Conservation (phyloP, 2,797 vertebrate species). For the Sebastes iracundus region DNA sequence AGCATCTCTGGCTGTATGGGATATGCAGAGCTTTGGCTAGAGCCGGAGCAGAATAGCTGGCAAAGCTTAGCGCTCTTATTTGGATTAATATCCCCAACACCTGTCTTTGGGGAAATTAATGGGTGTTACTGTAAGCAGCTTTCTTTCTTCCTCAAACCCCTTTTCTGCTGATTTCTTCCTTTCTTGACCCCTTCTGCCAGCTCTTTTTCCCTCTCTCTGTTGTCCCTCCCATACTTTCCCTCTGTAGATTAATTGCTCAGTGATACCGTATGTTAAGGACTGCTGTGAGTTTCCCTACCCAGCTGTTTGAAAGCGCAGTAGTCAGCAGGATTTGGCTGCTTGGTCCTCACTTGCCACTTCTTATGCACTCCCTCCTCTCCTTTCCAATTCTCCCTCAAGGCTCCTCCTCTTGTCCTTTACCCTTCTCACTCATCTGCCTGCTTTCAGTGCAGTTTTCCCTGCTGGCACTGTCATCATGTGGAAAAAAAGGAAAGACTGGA, state of each 20-base stretch:
- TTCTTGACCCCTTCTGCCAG: conserved; percentile 50
- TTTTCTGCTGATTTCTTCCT: conserved; percentile 70
- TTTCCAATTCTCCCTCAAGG: conserved; percentile 33
- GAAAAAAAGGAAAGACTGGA: background rate
- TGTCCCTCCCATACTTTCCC: conserved; percentile 44
- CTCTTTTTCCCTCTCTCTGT: conserved; percentile 37
- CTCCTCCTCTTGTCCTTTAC: conserved; percentile 17
- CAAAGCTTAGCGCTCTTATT: conserved; percentile 54
- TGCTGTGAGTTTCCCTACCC: conserved; percentile 59
- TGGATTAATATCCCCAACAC: conserved; percentile 72
- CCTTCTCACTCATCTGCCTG: conserved; percentile 30
- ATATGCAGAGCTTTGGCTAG: conserved; percentile 40
- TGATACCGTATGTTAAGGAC: conserved; percentile 66
- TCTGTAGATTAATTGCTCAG: conserved; percentile 64
- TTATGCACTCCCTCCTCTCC: conserved; percentile 17
- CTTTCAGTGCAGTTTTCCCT: conserved; percentile 4
- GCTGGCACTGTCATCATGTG: background rate
- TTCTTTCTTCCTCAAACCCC: conserved; percentile 57
- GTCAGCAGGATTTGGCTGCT: conserved; percentile 66
- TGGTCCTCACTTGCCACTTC: conserved; percentile 39
- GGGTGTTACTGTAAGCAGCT: conserved; percentile 68
- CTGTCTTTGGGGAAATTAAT: conserved; percentile 74
- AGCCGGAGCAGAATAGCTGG: conserved; percentile 39
- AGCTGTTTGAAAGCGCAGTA: conserved; percentile 62
- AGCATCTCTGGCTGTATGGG: conserved; percentile 52